phyloP scores from a whole-genome alignment of 2,797 vertebrate genomes.

The Pseudotriccus pelzelni region DNA sequence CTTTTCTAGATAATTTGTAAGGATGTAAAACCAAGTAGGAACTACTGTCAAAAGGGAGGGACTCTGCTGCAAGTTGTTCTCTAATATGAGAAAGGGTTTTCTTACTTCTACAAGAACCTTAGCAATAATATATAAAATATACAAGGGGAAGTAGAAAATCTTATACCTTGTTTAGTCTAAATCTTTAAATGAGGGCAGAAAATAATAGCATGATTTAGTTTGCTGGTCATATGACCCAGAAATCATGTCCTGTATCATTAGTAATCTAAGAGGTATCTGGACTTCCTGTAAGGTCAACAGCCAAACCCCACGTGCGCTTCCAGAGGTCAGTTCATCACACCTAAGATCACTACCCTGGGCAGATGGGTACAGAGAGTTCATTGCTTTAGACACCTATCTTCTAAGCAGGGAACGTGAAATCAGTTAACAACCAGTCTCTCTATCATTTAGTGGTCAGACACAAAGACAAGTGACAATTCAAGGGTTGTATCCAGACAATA shows the following conservation, averaged over 20 bases:
- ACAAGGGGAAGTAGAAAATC: neutral
- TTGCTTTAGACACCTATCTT: neutral
- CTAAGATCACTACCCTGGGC: neutral
- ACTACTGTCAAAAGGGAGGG: neutral
- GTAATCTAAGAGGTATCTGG: neutral
- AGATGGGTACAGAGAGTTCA: neutral
- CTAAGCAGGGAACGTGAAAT: neutral
- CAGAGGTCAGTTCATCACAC: neutral
- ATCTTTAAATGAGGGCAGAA: neutral
- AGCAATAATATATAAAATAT: neutral
- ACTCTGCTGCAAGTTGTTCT: neutral
- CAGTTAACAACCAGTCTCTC: neutral
- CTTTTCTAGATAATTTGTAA: neutral
- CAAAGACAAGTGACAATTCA: neutral
- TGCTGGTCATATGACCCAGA: neutral
- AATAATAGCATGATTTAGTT: neutral
- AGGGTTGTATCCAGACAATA: neutral
- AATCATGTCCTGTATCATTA: neutral
- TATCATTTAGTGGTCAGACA: neutral
- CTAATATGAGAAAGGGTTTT: neutral
- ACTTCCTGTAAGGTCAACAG: neutral
- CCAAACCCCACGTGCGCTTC: neutral
- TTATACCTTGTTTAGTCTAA: neutral
- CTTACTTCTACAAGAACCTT: neutral
- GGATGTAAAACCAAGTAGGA: neutral